Evolutionary conservation across 2,113 vertebrate species (phyloP).

Genomic region (Clinocottus analis): DNA sequence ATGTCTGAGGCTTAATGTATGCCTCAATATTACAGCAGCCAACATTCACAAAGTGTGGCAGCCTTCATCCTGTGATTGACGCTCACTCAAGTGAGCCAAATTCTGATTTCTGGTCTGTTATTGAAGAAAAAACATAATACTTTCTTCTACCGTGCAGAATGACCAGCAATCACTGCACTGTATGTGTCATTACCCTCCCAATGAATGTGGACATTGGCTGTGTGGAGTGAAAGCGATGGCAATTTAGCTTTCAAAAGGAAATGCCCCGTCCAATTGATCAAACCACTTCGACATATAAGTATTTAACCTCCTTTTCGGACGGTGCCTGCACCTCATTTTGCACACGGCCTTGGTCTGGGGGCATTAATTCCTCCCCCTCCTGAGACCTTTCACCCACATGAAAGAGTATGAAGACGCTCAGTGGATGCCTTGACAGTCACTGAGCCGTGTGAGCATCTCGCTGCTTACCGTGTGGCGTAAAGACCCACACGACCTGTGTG

Average conservation of each 20-base stretch:
- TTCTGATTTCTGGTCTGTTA: conserved; percentile 45
- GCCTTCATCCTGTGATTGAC: conserved; percentile 38
- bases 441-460: background rate
- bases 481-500: background rate
- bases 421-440: background rate
- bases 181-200: conserved; percentile 49
- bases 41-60: conserved; percentile 3
- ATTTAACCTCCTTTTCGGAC: conserved; percentile 46
- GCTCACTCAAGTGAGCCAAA: conserved; percentile 26
- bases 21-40: background rate
- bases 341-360: conserved; percentile 14
- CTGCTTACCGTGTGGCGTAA: background rate
- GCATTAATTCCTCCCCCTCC: conserved; percentile 34
- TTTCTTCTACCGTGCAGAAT: conserved; percentile 28
- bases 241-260: conserved; percentile 43
- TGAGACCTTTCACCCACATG: conserved; percentile 38
- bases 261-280: conserved; percentile 42
- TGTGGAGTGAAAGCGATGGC: conserved; percentile 2
- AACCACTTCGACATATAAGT: conserved; percentile 40
- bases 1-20: background rate
- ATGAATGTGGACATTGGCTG: conserved; percentile 57
- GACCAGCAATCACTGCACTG: conserved; percentile 20
- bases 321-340: conserved; percentile 37
- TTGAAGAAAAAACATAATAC: conserved; percentile 43
- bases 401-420: background rate